Percentiles rank a stretch among this genome's conserved stretches.
These are phyloP conservation scores for Dromaius novaehollandiae DNA, from an alignment of 2,113 vertebrate species.

Conservation along the genomic window DNA sequence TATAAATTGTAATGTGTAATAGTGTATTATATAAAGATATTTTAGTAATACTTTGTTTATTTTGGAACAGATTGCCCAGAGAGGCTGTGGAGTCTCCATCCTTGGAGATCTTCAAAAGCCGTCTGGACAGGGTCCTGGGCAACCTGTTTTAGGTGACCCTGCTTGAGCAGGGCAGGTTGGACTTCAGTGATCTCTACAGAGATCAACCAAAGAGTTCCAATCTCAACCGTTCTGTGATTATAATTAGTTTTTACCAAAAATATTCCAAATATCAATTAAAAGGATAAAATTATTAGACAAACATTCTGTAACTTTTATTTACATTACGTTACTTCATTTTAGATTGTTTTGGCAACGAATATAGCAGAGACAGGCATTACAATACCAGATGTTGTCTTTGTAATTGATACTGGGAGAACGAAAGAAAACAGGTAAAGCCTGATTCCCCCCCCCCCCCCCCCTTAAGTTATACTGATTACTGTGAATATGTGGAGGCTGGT, in stretches of 20 bases:
- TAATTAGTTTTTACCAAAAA: neutral
- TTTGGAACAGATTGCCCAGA: neutral
- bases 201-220: neutral
- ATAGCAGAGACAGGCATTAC: slow-evolving; percentile 98
- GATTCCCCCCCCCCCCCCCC: neutral
- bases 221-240: neutral
- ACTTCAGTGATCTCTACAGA: neutral
- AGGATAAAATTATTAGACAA: neutral
- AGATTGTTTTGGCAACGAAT: slow-evolving; percentile 98
- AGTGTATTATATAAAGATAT: neutral
- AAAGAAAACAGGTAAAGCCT: slow-evolving; percentile 94
- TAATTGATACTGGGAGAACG: slow-evolving; percentile 94
- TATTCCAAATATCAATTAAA: neutral
- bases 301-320: neutral
- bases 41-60: neutral
- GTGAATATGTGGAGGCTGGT: neutral
- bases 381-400: slow-evolving; percentile 97
- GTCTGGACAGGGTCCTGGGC: neutral
- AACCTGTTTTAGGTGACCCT: neutral
- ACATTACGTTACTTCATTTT: slow-evolving; percentile 43
- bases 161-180: neutral
- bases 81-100: neutral
- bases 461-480: neutral
- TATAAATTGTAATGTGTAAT: neutral
- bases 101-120: neutral